A percentile compares a stretch with the other conserved stretches of the same genome.
Evolutionary conservation across 2,888 invertebrate genomes (phyloP).

Genomic region (Anoncus sp.): DNA sequence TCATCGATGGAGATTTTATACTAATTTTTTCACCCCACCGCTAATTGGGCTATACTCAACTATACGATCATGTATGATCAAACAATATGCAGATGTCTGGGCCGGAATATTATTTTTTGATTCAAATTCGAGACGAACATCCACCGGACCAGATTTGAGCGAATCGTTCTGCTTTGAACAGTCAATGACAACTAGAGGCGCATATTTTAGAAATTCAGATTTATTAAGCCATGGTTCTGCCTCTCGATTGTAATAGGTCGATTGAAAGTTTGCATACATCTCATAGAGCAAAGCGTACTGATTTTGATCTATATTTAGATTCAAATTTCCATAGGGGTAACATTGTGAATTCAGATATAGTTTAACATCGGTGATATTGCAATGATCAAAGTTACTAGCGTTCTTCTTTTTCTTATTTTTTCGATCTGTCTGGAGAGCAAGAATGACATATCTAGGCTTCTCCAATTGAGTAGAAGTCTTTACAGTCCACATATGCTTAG

Average conservation of each 20-base stretch:
- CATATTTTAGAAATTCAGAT: slow-evolving; percentile 15
- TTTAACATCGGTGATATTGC: slow-evolving; percentile 75
- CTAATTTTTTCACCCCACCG: slow-evolving; percentile 32
- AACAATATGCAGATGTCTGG: slow-evolving; percentile 41
- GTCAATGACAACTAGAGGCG: slow-evolving; percentile 10
- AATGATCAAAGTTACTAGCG: slow-evolving; percentile 65
- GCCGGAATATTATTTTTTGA: slow-evolving; percentile 43
- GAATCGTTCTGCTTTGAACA: slow-evolving; percentile 60
- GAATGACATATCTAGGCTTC: slow-evolving; percentile 4
- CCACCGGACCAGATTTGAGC: slow-evolving; percentile 51
- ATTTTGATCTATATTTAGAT: slow-evolving; percentile 51
- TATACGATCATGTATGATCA: slow-evolving; percentile 29
- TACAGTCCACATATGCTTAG: slow-evolving; percentile 17
- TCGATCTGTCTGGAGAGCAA: slow-evolving; percentile 31
- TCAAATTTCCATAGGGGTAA: slow-evolving; percentile 76
- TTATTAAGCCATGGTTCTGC: slow-evolving; percentile 28
- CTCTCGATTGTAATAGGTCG: slow-evolving; percentile 2
- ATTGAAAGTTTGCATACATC: slow-evolving; percentile 72
- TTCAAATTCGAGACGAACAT: slow-evolving; percentile 60
- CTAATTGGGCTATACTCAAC: slow-evolving; percentile 14
- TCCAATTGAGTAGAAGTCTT: slow-evolving; percentile 20
- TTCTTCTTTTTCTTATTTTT: slow-evolving; percentile 71
- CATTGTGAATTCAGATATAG: slow-evolving; percentile 75
- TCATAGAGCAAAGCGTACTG: slow-evolving; percentile 71
- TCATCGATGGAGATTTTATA: neutral